Conservation (phyloP, 2,797 vertebrate genomes). For the Gymnoscopelus microlampas region DNA sequence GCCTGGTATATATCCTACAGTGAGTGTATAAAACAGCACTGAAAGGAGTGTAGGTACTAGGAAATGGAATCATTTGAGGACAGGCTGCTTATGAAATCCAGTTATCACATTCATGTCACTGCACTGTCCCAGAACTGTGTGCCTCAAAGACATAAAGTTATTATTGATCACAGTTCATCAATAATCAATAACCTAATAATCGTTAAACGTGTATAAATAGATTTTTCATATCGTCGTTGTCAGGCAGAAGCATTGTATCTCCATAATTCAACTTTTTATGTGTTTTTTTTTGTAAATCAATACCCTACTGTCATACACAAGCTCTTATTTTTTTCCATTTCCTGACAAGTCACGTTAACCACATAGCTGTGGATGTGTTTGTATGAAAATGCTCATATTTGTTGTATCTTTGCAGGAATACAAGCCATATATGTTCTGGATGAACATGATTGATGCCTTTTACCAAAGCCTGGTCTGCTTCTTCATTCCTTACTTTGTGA, state of each 20-base stretch:
- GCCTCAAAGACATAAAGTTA: slow-evolving; percentile 5
- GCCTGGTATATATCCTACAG: no score
- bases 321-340: no score
- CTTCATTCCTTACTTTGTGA: slow-evolving; percentile 97
- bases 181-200: not conserved
- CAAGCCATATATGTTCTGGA: slow-evolving; percentile 96
- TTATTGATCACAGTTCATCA: slow-evolving; percentile 9
- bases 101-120: slow-evolving; percentile 25
- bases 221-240: no score
- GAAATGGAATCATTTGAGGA: not conserved
- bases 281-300: no score
- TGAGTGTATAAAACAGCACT: no score
- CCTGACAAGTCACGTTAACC: not conserved
- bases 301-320: no score
- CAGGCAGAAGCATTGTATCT: no score
- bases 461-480: slow-evolving; percentile 98
- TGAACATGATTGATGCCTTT: slow-evolving; percentile 97
- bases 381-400: not conserved
- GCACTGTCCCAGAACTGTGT: slow-evolving; percentile 20
- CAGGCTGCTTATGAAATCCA: slow-evolving; percentile 23
- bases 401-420: slow-evolving; percentile 86
- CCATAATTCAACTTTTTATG: no score
- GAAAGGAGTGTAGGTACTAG: no score
- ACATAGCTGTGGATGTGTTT: not conserved
- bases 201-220: slow-evolving; percentile 9